Evolutionary conservation across 2,797 vertebrate genomes (phyloP), one percentile per base, ranked within the genome.

Genomic region (Epinephelus awoara): DNA sequence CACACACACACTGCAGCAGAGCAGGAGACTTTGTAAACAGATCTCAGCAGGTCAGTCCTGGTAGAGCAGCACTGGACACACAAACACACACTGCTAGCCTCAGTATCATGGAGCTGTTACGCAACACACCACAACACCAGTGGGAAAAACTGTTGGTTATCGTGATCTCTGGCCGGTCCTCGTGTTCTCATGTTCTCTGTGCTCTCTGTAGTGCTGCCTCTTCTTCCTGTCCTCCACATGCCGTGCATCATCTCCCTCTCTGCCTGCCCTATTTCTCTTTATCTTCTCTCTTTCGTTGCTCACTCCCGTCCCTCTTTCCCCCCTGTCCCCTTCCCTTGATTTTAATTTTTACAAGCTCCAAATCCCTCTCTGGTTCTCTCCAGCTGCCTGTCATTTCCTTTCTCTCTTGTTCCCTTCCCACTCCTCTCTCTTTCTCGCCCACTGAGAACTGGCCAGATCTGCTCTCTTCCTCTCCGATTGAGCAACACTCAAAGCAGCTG

Each of bases 401-500:
- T 80, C 75, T 51, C 62, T 85, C 54, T 72, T 25, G 44, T 56
- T 79, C 51, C 61, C 19, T 59, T 54, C 77, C 40, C 58, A 27
- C 66, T 75, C 57, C 42, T 70, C 71, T 65, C 57, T 59, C 21
- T 58, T 59, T 69, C 55, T 79, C 65, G 3, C 83, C 79, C 85
- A 71, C 77, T 73, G 70, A 75, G 79, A 77, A 62, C 80, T 67
- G 68, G 73, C 62, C 81, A 21, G 66, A 61, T 76, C 44, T 52
- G 38, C 67, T 81, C 38, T 69, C 79, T 80, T 47, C 72, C 73
- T 67, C 44, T 73, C 25, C 49, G 58, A 68, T 84, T 88, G 75
- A 89, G 88, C 81, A 88, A 88, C 68, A 77, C 50, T 75, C 68
- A 19, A 64, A 75, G 66, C 68, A 85, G 72, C 82, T 87, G 82